Evolutionary conservation across 2,113 vertebrate genomes (phyloP), one percentile per base, ranked within the genome.

Genomic region (Pampusana beccarii): DNA sequence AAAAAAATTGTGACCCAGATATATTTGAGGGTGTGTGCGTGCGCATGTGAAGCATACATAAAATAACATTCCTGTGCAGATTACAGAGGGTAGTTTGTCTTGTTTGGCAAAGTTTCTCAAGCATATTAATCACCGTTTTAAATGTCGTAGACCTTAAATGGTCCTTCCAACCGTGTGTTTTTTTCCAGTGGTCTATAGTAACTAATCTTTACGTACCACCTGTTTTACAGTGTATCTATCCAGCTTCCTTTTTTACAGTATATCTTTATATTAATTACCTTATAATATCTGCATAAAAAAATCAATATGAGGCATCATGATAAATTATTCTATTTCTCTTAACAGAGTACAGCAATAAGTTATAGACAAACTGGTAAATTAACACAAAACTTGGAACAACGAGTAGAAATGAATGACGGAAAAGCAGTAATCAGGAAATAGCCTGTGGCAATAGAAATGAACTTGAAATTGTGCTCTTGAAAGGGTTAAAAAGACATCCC

Each of bases 31-130:
- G 20, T 28, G 11, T 57, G n/a, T 83, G 84, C 16, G 1, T 10
- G 61, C 3, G 31, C 89, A 46, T 70, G n/a, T 79, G 73, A 84
- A 56, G 57, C 74, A 67, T 48, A 69, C 85, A 26, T 80, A 79
- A 81, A 91, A 61, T 87, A 89, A 65, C 93, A 91, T 91, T 94
- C 85, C 94, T 74, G 67, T 64, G 93, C 87, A 83, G 85, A 90
- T 93, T 88, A 77, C 31, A 54, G 64, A 50, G 50, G 40, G 86
- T 18, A 83, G 75, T 90, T 92, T 64, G 67, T 91, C 88, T 92
- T 67, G 66, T 86, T 90, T 83, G 85, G 51, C 82, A 90, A 88
- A 94, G 64, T 64, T 82, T 92, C 60, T 80, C 25, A 12, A 44
- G 42, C 36, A 36, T 56, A 80, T 90, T 33, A 69, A 92, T 94